phyloP scores from a whole-genome alignment of 2,888 invertebrate species.

The Byasa hedistus region DNA sequence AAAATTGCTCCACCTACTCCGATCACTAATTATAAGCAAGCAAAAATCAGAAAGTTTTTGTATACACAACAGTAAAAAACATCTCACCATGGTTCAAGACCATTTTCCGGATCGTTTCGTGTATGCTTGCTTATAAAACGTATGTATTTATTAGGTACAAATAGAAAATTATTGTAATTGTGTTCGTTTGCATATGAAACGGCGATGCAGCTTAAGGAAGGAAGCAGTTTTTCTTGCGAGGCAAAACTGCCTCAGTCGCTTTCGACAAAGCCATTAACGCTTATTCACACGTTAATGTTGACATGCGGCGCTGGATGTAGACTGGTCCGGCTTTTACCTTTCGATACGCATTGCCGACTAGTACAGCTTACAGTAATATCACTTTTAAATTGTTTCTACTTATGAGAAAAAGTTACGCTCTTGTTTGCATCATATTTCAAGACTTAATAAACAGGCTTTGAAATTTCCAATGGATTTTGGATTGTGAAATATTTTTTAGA shows the following conservation, averaged over 20 bases:
- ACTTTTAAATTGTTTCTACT: neutral
- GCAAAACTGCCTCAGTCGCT: conserved; percentile 10
- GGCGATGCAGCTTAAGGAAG: neutral
- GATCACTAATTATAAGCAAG: too few species aligned
- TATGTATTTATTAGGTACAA: neutral
- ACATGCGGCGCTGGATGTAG: conserved; percentile 23
- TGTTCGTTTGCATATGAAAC: neutral
- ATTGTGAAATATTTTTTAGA: too few species aligned
- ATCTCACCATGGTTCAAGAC: too few species aligned
- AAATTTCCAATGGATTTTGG: too few species aligned
- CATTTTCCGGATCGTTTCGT: too few species aligned
- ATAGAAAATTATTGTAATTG: neutral
- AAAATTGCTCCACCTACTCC: too few species aligned
- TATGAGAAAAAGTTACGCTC: too few species aligned
- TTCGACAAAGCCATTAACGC: conserved; percentile 22
- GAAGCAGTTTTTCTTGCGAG: neutral
- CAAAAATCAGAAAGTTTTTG: too few species aligned
- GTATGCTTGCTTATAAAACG: too few species aligned
- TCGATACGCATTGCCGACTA: conserved; percentile 18
- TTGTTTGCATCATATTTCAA: too few species aligned
- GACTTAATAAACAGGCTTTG: too few species aligned
- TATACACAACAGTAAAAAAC: too few species aligned
- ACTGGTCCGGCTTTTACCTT: conserved; percentile 24
- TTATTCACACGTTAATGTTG: conserved; percentile 24
- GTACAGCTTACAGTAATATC: conserved; percentile 8